Percentiles rank a stretch among this genome's conserved stretches.
These are phyloP conservation scores for Coluber constrictor DNA, from an alignment of 2,797 vertebrate species.

Conservation along the genomic window DNA sequence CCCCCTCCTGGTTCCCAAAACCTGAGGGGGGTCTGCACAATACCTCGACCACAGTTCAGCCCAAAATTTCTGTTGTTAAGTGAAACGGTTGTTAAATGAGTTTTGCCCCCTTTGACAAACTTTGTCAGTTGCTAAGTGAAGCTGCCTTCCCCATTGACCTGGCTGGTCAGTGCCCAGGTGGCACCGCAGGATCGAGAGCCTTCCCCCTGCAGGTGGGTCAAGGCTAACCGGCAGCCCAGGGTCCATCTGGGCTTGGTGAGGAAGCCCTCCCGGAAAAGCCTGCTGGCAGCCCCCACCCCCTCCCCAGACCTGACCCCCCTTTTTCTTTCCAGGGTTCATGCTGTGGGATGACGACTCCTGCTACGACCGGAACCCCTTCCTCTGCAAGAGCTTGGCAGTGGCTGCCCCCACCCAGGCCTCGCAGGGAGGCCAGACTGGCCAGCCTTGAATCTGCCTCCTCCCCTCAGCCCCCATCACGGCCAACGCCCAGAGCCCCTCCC, in stretches of 20 bases:
- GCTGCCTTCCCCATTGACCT: not conserved
- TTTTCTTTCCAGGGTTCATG: not conserved
- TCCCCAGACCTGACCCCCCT: not conserved
- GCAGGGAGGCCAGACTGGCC: not conserved
- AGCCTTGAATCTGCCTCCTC: not conserved
- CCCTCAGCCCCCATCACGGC: fast-evolving
- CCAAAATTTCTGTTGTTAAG: not conserved
- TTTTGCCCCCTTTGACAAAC: not conserved
- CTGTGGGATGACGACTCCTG: not conserved
- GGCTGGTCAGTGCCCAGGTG: not conserved
- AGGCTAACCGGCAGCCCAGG: not conserved
- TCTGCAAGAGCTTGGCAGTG: not conserved
- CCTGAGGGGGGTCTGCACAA: not conserved
- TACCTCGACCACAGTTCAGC: not conserved
- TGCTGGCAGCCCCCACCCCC: not conserved
- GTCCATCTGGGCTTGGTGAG: not conserved
- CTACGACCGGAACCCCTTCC: not conserved
- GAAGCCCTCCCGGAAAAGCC: not conserved
- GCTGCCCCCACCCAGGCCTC: not conserved
- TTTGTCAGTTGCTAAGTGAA: not conserved
- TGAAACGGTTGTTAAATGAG: not conserved
- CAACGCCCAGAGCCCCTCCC: not conserved
- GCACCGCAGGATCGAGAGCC: not conserved
- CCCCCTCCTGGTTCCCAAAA: not conserved
- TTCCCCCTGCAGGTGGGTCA: not conserved